Percentiles rank a stretch among this genome's conserved stretches.
Evolutionary conservation across 2,888 invertebrate genomes (phyloP).

Genomic region (Drymonia ruficornis): DNA sequence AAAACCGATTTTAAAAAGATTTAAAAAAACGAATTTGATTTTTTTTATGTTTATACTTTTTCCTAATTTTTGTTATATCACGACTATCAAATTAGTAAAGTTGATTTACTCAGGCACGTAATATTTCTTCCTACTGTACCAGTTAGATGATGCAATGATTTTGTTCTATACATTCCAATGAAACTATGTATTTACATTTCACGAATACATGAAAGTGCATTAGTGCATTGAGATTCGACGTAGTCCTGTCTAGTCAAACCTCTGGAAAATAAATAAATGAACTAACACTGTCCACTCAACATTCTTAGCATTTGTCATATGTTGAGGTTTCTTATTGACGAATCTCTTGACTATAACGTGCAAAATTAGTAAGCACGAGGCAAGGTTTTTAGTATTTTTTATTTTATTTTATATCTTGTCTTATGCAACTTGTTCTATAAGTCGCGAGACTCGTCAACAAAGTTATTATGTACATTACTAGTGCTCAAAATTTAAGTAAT

Average conservation of each 20-base stretch:
- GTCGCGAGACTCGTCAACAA: conserved; percentile 48
- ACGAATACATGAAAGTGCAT: conserved; percentile 34
- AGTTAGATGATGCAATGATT: conserved; percentile 27
- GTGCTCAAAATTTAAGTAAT: conserved; percentile 42
- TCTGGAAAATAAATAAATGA: conserved; percentile 42
- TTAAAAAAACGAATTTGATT: too few relatives aligned
- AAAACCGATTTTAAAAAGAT: too few relatives aligned
- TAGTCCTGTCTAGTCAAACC: conserved; percentile 61
- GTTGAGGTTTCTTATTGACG: conserved; percentile 47
- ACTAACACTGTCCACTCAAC: conserved; percentile 79
- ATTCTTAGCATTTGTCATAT: conserved; percentile 69
- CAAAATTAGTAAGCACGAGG: too few relatives aligned
- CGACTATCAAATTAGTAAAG: too few relatives aligned
- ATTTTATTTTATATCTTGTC: background rate
- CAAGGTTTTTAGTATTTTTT: too few relatives aligned
- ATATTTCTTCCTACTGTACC: background rate
- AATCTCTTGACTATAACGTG: conserved; percentile 44
- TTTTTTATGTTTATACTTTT: too few relatives aligned
- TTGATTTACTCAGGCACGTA: too few relatives aligned
- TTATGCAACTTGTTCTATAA: conserved; percentile 4
- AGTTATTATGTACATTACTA: conserved; percentile 41
- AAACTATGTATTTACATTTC: conserved; percentile 46
- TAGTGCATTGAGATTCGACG: conserved; percentile 57
- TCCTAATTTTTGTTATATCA: too few relatives aligned
- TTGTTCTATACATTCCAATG: conserved; percentile 44